These are phyloP conservation scores for Enteromius trimaculatus DNA, from an alignment of 2,797 vertebrate species.

Conservation along the genomic window DNA sequence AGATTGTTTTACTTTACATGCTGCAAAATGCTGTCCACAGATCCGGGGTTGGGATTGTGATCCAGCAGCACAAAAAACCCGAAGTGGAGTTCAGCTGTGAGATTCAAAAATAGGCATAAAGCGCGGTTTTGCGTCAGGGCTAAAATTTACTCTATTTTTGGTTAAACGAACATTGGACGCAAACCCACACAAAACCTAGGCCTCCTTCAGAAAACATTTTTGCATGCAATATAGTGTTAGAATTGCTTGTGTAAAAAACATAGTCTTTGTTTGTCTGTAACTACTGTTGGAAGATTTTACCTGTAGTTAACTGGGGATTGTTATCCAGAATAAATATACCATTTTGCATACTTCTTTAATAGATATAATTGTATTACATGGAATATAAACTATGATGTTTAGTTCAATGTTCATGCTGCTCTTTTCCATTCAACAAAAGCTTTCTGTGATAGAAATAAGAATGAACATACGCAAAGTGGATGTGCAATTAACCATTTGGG, in stretches of 20 bases:
- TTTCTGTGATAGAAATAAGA: not conserved
- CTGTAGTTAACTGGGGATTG: not conserved
- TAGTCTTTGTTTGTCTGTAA: not conserved
- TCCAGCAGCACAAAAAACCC: slow-evolving; percentile 39
- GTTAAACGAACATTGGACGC: slow-evolving; percentile 33
- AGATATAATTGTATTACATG: not conserved
- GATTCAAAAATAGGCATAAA: slow-evolving; percentile 44
- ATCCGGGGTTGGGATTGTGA: slow-evolving; percentile 17
- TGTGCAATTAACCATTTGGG: not conserved
- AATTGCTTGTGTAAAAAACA: not conserved
- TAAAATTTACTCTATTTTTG: slow-evolving; percentile 46
- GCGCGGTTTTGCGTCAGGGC: slow-evolving; percentile 48
- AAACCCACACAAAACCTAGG: slow-evolving; percentile 50
- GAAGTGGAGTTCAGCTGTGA: slow-evolving; percentile 46
- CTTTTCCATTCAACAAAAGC: not conserved
- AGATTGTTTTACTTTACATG: slow-evolving; percentile 51
- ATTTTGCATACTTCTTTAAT: not conserved
- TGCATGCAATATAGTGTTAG: slow-evolving; percentile 15
- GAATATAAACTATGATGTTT: not conserved
- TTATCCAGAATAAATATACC: too few relatives aligned
- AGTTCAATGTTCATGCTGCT: not conserved
- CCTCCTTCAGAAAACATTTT: slow-evolving; percentile 30
- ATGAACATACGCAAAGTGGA: not conserved
- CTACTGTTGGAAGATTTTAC: not conserved
- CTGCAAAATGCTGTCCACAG: slow-evolving; percentile 42